Conservation (phyloP, 2,113 vertebrate genomes). For the Etheostoma cragini region DNA sequence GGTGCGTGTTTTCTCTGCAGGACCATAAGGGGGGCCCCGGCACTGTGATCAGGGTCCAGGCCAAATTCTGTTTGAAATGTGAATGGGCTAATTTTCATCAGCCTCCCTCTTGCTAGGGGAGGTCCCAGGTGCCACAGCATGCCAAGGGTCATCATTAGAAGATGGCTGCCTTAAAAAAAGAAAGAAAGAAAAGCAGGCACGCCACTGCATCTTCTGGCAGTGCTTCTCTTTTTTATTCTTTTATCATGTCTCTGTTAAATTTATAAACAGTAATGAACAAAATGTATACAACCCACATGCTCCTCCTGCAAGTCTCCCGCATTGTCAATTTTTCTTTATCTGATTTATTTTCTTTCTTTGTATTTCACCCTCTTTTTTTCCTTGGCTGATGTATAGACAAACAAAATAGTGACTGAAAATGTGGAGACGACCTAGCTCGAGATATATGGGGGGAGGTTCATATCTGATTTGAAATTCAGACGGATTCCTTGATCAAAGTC, state of each 20-base stretch:
- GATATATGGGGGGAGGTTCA: conserved; percentile 67
- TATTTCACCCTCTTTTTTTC: conserved; percentile 53
- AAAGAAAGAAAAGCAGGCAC: conserved; percentile 31
- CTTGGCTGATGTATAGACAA: conserved; percentile 81
- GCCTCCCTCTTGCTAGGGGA: conserved; percentile 88
- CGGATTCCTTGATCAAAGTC: conserved; percentile 95
- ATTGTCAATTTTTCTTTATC: conserved; percentile 56
- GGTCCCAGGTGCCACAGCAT: conserved; percentile 94
- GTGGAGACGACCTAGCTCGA: conserved; percentile 72
- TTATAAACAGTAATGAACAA: conserved; percentile 95
- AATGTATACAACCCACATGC: conserved; percentile 84
- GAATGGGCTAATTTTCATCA: conserved; percentile 99
- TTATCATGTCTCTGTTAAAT: conserved; percentile 91
- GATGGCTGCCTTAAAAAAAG: conserved; percentile 88
- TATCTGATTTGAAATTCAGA: conserved; percentile 95
- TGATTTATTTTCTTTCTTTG: conserved; percentile 61
- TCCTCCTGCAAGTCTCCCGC: conserved; percentile 56
- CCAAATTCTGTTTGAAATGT: conserved; percentile 99
- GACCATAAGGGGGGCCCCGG: conserved; percentile 84
- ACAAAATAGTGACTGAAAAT: conserved; percentile 81
- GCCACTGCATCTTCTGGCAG: conserved; percentile 88
- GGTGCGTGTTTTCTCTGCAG: conserved; percentile 90
- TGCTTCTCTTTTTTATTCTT: conserved; percentile 76
- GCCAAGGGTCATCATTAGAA: conserved; percentile 99
- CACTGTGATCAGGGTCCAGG: conserved; percentile 98